These are phyloP conservation scores for Pitta sordida DNA, from an alignment of 2,113 vertebrate species.

Conservation along the genomic window DNA sequence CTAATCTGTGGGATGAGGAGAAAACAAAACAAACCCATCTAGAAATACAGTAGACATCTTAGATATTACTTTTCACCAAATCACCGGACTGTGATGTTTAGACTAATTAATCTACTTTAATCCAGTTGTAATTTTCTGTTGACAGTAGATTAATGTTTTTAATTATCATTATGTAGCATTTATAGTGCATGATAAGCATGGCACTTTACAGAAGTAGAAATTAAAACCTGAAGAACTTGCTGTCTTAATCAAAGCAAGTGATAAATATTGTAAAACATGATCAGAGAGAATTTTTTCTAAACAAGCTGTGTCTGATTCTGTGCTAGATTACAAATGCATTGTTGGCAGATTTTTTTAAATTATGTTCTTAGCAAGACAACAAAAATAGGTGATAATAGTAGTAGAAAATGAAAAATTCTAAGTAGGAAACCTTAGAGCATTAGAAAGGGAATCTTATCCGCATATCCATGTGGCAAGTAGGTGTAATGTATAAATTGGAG, in stretches of 20 bases:
- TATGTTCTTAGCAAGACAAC: not conserved
- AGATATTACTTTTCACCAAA: not conserved
- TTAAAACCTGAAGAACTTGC: not conserved
- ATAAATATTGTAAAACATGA: not conserved
- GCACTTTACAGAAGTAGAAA: not conserved
- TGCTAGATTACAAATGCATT: not conserved
- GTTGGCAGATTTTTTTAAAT: not conserved
- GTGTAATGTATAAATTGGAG: not conserved
- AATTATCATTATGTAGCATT: conserved; percentile 2
- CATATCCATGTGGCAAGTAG: not conserved
- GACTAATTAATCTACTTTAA: conserved; percentile 16
- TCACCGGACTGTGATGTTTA: not conserved
- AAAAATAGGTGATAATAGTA: not conserved
- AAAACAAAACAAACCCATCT: not conserved
- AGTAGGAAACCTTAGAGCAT: not conserved
- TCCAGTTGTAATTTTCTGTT: not conserved
- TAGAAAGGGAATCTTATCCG: not conserved
- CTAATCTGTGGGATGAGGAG: not conserved
- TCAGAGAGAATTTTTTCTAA: not conserved
- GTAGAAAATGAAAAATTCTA: not conserved
- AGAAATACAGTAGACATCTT: not conserved
- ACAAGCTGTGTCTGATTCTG: not conserved
- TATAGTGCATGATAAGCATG: not conserved
- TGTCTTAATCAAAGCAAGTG: not conserved
- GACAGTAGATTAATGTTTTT: conserved; percentile 8